Evolutionary conservation across 1,140 invertebrate species (phyloP), one percentile per base, ranked within the genome.

Genomic region (Eurosta solidaginis): DNA sequence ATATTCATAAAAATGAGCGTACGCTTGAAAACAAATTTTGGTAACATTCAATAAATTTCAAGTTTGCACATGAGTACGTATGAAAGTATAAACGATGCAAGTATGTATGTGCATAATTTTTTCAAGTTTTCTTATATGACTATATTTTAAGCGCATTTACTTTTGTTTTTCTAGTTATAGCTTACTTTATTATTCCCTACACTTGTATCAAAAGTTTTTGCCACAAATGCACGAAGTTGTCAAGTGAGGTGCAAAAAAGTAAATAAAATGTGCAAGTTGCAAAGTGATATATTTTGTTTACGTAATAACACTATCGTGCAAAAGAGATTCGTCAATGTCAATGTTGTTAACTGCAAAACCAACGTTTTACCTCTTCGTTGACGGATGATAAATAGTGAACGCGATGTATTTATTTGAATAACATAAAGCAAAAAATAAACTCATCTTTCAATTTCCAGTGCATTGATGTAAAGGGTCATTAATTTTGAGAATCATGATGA

Each of bases 251-350:
- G 33, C 33, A 68, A 68, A 63, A 68, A 12, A 40, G 33, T 68
- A 33, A n/a, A 68, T 68, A 68, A 68, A 68, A n/a, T 68, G 6
- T 68, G 59, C 33, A 40, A 40, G n/a, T 68, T 68, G 17, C 17
- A 3, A n/a, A 10, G 10, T 68, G 36, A 40, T 36, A 68, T 40
- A 68, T 68, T 12, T 68, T 36, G 7, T 36, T 17, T 12, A 33
- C 12, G 29, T 36, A 14, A 33, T n/a, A n/a, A 5, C 9, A 49
- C 9, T 6, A n/a, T 14, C 17, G 6, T n/a, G 59, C 4, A 68
- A 68, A 68, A 22, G n/a, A 36, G 36, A 68, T 29, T 68, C 59
- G 17, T 68, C 59, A 68, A 20, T 68, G 59, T 22, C 14, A 20
- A 10, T 10, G 33, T 14, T 42, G 33, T 20, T 42, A 14, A 29